phyloP scores from a whole-genome alignment of 2,797 vertebrate genomes.

The Sebastes itinus region DNA sequence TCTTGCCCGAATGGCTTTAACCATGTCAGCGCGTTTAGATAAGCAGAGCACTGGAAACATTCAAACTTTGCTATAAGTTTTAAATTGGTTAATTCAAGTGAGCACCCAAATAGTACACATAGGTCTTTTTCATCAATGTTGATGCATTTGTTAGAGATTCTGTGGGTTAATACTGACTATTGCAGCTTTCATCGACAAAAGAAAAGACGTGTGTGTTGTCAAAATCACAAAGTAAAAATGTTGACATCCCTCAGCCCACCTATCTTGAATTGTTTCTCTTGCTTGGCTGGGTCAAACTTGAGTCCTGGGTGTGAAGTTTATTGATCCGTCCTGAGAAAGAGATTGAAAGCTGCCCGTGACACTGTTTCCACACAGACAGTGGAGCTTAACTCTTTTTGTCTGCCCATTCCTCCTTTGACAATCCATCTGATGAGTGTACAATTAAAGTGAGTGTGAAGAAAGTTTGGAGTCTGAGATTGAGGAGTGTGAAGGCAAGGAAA shows the following conservation, averaged over 20 bases:
- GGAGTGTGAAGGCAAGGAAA: not conserved
- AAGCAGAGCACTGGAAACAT: not conserved
- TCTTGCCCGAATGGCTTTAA: conserved; percentile 2
- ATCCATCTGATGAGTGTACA: conserved; percentile 35
- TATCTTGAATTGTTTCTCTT: conserved; percentile 27
- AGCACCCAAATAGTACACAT: not conserved
- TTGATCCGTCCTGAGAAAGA: conserved; percentile 47
- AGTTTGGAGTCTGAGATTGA: not conserved
- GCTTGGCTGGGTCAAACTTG: conserved; percentile 21
- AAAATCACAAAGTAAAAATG: conserved; percentile 7
- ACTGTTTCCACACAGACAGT: conserved; percentile 25
- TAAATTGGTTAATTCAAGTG: not conserved
- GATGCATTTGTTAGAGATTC: not conserved
- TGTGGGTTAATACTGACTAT: not conserved
- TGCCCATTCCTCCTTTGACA: conserved; percentile 41
- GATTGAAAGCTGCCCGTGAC: conserved; percentile 57
- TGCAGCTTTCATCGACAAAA: not conserved
- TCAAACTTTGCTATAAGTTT: not conserved
- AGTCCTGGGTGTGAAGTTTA: conserved; percentile 42
- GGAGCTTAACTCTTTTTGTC: conserved; percentile 34
- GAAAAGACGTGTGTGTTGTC: not conserved
- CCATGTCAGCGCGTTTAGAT: not conserved
- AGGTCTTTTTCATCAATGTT: not conserved
- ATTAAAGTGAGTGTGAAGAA: conserved; percentile 35
- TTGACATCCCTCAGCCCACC: conserved; percentile 21